These are phyloP conservation scores for Macrotus californicus DNA, from an alignment of 2,113 vertebrate species.

Conservation along the genomic window DNA sequence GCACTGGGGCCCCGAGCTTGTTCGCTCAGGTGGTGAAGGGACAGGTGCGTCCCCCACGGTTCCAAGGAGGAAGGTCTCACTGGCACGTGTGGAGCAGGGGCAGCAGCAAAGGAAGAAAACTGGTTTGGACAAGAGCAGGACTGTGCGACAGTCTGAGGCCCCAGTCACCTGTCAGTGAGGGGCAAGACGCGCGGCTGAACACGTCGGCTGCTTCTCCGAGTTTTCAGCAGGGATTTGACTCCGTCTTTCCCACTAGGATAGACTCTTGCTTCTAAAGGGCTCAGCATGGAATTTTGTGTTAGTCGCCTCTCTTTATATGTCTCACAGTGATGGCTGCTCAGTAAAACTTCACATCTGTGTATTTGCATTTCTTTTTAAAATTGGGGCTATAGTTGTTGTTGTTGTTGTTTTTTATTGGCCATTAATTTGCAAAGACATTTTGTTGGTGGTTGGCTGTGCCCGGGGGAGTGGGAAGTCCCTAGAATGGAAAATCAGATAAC, in stretches of 20 bases:
- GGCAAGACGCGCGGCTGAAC: fast-evolving
- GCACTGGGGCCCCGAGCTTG: no score
- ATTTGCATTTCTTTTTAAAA: not conserved
- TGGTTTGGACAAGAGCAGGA: not conserved
- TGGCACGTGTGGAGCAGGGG: fast-evolving
- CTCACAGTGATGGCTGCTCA: not conserved
- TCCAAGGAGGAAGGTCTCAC: not conserved
- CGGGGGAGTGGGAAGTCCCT: not conserved
- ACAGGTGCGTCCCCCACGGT: not conserved
- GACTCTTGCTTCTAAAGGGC: not conserved
- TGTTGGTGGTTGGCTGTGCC: not conserved
- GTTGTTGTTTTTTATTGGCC: not conserved
- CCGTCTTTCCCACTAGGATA: no score
- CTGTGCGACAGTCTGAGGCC: not conserved
- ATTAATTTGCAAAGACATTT: not conserved
- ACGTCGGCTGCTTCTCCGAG: no score
- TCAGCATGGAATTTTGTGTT: not conserved
- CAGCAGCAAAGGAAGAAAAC: not conserved
- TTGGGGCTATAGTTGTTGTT: not conserved
- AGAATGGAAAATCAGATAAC: conserved; percentile 14
- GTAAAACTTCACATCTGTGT: not conserved
- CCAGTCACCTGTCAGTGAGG: not conserved
- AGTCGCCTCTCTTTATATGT: not conserved
- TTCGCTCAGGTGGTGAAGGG: not conserved
- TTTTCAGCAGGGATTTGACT: not conserved